Evolutionary conservation across 2,888 invertebrate species (phyloP).

Genomic region (Malacosoma neustria): DNA sequence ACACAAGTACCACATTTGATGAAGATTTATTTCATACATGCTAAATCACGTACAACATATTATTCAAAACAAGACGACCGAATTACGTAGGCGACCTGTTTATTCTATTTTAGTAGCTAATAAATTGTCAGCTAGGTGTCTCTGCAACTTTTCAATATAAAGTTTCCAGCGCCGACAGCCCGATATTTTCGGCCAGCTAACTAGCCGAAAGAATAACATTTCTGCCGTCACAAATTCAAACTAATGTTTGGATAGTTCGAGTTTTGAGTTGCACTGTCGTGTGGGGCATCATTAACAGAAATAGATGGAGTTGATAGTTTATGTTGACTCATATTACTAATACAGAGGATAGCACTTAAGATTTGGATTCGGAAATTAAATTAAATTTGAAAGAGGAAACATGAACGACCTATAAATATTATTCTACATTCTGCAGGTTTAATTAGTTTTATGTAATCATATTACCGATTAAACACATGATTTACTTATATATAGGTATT

Average conservation of each 20-base stretch:
- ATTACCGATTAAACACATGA: too few species aligned
- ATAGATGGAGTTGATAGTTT: constrained; percentile 17
- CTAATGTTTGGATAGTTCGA: constrained; percentile 14
- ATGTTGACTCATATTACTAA: constrained; percentile 11
- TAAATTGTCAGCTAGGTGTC: constrained; percentile 38
- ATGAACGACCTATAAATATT: too few species aligned
- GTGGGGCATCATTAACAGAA: constrained; percentile 20
- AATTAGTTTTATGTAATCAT: too few species aligned
- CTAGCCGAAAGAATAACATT: constrained; percentile 50
- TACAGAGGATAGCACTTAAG: constrained; percentile 12
- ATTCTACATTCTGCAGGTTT: too few species aligned
- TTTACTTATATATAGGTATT: too few species aligned
- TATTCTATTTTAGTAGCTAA: constrained; percentile 44
- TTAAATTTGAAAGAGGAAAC: too few species aligned
- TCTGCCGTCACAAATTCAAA: constrained; percentile 42
- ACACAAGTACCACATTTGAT: constrained; percentile 33
- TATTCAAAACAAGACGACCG: constrained; percentile 36
- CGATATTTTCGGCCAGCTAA: constrained; percentile 51
- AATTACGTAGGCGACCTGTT: constrained; percentile 12
- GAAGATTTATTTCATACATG: constrained; percentile 49
- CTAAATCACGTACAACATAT: constrained; percentile 41
- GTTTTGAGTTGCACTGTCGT: constrained; percentile 25
- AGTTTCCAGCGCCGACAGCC: constrained; percentile 49
- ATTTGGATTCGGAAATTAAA: constrained; percentile 5
- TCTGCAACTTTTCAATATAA: constrained; percentile 58